Percentiles rank a stretch among this genome's conserved stretches.
Evolutionary conservation across 2,113 vertebrate genomes (phyloP).

Genomic region (Numida meleagris): DNA sequence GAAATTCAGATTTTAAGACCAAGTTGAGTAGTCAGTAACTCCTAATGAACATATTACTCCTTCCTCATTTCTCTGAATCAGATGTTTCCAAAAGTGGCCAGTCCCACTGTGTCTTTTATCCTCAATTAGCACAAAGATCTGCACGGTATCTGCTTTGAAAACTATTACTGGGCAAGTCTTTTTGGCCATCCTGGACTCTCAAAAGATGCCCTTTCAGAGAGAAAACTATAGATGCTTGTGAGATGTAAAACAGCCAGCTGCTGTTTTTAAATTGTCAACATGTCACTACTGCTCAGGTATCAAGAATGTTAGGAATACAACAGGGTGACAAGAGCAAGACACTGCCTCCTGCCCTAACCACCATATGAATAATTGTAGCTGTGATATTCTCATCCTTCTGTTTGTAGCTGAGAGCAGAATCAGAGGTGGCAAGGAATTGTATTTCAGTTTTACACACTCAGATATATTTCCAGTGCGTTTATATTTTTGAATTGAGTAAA

Average conservation of each 20-base stretch:
- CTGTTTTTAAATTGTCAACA: neutral
- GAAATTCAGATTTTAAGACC: neutral
- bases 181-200: neutral
- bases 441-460: neutral
- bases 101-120: neutral
- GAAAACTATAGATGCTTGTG: neutral
- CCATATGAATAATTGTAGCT: neutral
- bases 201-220: neutral
- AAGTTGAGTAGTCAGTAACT: neutral
- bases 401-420: neutral
- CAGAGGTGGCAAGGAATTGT: neutral
- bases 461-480: neutral
- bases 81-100: neutral
- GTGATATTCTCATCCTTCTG: neutral
- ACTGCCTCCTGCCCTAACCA: neutral
- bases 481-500: neutral
- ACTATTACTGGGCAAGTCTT: neutral
- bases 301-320: neutral
- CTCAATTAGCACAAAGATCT: neutral
- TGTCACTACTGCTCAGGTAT: neutral
- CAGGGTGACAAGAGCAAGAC: neutral
- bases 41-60: neutral
- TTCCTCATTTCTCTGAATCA: neutral
- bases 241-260: neutral
- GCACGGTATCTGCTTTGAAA: neutral